phyloP scores from a whole-genome alignment of 2,797 vertebrate species.

The Neostethus bicornis region DNA sequence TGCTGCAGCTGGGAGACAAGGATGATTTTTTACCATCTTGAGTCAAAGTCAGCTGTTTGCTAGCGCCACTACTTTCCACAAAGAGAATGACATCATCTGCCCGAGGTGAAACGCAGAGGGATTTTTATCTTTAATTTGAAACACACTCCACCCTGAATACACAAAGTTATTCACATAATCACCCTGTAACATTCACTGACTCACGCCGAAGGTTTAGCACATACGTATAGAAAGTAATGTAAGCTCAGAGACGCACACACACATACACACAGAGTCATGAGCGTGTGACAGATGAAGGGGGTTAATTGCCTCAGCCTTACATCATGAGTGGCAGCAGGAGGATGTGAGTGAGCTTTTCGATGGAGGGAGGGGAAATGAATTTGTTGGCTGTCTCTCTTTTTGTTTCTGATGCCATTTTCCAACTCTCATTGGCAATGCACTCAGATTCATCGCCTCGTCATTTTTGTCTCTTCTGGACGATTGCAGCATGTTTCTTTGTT shows the following conservation, averaged over 20 bases:
- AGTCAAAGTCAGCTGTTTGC: slow-evolving; percentile 58
- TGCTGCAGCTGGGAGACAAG: slow-evolving; percentile 46
- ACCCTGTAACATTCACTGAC: background rate
- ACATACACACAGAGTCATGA: slow-evolving; percentile 13
- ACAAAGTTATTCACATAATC: slow-evolving; percentile 2
- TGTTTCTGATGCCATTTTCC: slow-evolving; percentile 51
- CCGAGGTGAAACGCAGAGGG: slow-evolving; percentile 41
- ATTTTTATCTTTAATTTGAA: slow-evolving; percentile 60
- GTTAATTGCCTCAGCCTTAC: slow-evolving; percentile 75
- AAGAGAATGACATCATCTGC: slow-evolving; percentile 67
- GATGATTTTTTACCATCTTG: slow-evolving; percentile 11
- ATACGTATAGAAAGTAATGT: background rate
- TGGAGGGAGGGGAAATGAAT: slow-evolving; percentile 59
- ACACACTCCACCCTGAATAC: slow-evolving; percentile 13
- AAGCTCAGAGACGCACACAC: background rate
- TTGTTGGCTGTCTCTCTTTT: slow-evolving; percentile 51
- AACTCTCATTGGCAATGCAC: slow-evolving; percentile 40
- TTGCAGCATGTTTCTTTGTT: slow-evolving; percentile 14
- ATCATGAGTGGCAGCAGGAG: slow-evolving; percentile 68
- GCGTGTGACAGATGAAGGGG: slow-evolving; percentile 62
- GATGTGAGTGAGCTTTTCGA: slow-evolving; percentile 42
- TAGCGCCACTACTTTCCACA: slow-evolving; percentile 35
- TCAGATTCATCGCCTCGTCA: slow-evolving; percentile 22
- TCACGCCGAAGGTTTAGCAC: slow-evolving; percentile 2
- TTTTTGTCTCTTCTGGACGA: slow-evolving; percentile 25